Evolutionary conservation across 2,113 vertebrate genomes (phyloP), one percentile per base, ranked within the genome.

Genomic region (Semicossyphus pulcher): DNA sequence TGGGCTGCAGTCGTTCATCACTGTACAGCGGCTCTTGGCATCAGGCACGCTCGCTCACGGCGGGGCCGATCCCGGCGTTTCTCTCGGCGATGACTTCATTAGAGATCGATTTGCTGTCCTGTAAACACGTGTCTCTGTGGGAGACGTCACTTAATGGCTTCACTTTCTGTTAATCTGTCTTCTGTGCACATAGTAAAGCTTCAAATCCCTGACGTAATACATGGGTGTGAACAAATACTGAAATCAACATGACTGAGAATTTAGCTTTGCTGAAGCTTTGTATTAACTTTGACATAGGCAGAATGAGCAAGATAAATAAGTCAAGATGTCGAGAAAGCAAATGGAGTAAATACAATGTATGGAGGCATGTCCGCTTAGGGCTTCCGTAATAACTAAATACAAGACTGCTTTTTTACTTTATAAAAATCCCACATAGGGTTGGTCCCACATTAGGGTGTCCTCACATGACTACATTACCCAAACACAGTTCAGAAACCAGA

Each of bases 1-100:
- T 75, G 59, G 56, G 80, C 78, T 44, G 52, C 58, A 67, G 81
- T 92, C 90, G 89, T 93, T 87, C 75, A 90, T 94, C 93, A 93
- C 86, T 58, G 86, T 54, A 64, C 72, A 58, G 57, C 87, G 61
- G 48, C 76, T 60, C 83, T 92, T 92, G 93, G 92, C 90, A 83
- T 84, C 9, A 7, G 81, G 86, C 85, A 45, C 60, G 52, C 61
- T 58, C 8, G 49, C 71, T 63, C 47, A 58, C 74, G 72, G 58
- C 31, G 20, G n/a, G 82, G 77, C 81, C 86, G 84, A 84, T 91
- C 90, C 81, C 88, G 78, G 62, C 71, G 72, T 89, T 83, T 81
- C 76, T 83, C 72, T 54, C 21, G 70, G 56, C 47, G 76, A 80
- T 90, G 90, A 93, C 90, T 81, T 91, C 89, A 91, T 86, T 81